phyloP scores from a whole-genome alignment of 2,113 vertebrate genomes.

The Sturnus vulgaris region DNA sequence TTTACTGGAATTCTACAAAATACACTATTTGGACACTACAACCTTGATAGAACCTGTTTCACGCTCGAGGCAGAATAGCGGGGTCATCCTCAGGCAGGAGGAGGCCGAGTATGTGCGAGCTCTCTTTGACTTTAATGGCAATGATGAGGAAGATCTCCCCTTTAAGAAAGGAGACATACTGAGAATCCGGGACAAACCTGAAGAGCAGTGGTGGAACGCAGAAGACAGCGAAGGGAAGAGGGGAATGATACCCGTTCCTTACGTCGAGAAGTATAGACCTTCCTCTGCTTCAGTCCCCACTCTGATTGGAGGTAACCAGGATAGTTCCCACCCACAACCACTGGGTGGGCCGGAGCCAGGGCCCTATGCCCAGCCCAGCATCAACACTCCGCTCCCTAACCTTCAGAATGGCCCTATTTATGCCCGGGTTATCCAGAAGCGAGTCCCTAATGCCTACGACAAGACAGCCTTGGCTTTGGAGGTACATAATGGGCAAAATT shows the following conservation, averaged over 20 bases:
- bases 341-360: constrained; percentile 90
- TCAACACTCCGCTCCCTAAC: constrained; percentile 94
- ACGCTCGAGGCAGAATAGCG: constrained; percentile 86
- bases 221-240: constrained; percentile 90
- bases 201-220: constrained; percentile 99
- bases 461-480: constrained; percentile 99
- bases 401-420: constrained; percentile 98
- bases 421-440: constrained; percentile 98
- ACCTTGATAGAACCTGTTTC: constrained; percentile 96
- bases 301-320: constrained; percentile 87
- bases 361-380: constrained; percentile 95
- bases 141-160: constrained; percentile 97
- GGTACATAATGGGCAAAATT: constrained; percentile 83
- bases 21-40: constrained; percentile 99
- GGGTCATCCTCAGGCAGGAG: constrained; percentile 84
- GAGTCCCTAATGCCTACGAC: constrained; percentile 99
- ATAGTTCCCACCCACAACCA: constrained; percentile 84
- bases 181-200: constrained; percentile 93
- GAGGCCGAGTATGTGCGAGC: constrained; percentile 90
- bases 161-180: constrained; percentile 97
- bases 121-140: constrained; percentile 97
- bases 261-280: constrained; percentile 95
- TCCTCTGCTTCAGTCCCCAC: constrained; percentile 81
- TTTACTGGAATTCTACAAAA: constrained; percentile 98
- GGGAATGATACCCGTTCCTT: constrained; percentile 98